Percentiles rank a stretch among this genome's conserved stretches.
Conservation (phyloP, 2,113 vertebrate species). For the Benitochromis conjunctus region DNA sequence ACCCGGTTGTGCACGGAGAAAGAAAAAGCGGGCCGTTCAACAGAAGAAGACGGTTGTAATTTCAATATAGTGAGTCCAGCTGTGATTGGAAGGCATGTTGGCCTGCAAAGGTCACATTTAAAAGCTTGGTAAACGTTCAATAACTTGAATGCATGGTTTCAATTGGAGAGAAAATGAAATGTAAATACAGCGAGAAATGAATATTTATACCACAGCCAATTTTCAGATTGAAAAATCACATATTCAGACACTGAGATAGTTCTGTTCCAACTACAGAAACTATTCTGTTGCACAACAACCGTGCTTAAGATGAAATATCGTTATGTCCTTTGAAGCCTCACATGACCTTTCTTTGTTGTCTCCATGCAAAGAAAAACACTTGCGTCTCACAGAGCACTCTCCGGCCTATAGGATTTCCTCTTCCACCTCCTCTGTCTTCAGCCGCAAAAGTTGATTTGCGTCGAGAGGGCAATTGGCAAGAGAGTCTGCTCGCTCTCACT, state of each 20-base stretch:
- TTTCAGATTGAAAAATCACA: neutral
- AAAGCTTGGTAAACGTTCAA: slow-evolving; percentile 61
- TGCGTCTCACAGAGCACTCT: neutral
- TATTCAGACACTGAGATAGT: neutral
- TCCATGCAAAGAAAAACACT: slow-evolving; percentile 17
- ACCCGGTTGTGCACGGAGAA: slow-evolving; percentile 34
- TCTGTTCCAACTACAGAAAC: neutral
- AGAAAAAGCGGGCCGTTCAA: slow-evolving; percentile 26
- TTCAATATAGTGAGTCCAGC: slow-evolving; percentile 29
- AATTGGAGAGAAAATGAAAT: slow-evolving; percentile 13
- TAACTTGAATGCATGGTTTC: slow-evolving; percentile 38
- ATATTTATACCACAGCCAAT: neutral
- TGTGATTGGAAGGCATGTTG: neutral
- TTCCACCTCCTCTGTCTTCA: neutral
- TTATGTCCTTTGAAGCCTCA: slow-evolving; percentile 36
- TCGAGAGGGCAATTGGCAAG: neutral
- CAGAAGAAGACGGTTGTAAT: slow-evolving; percentile 10
- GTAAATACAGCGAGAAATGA: neutral
- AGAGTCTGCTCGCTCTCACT: neutral
- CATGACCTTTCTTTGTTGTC: slow-evolving; percentile 59
- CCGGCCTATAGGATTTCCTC: neutral
- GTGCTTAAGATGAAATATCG: slow-evolving; percentile 31
- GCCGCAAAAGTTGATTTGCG: slow-evolving; percentile 25
- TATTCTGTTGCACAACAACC: neutral
- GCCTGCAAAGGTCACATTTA: slow-evolving; percentile 47